Evolutionary conservation across 2,888 invertebrate species (phyloP), one percentile per base, ranked within the genome.

Genomic region (Ochlodes sylvanus): DNA sequence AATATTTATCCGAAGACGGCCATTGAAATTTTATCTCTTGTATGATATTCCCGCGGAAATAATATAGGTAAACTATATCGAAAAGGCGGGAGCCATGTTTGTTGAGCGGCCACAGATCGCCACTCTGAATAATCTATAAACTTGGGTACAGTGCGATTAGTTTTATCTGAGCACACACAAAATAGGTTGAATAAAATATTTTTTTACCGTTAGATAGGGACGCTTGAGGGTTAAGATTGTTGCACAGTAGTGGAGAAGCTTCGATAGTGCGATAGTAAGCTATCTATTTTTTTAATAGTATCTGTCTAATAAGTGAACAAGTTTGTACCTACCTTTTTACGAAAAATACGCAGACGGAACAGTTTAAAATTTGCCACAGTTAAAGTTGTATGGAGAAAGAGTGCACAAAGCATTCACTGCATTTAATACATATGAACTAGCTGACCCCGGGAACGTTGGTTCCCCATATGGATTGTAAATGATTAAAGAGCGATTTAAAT

Each of bases 51-150:
- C 47, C 52, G 38, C 6, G 17, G 17, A 17, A 47, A 47, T 47
- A 47, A 47, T 5, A 27, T 27, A 27, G 5, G 5, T 17, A 2
- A n/a, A 2, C 15, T 54, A 54, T 42, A 44, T 56, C 54, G 72
- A 72, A 73, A 79, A 77, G 75, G 69, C 76, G 72, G 78, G 73
- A 78, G 78, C 75, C 69, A 68, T 84, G 73, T 84, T 81, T 83
- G 77, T 60, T 60, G 27, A 69, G 47, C 69, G 81, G 82, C 81
- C 83, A 78, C 73, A 78, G 79, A 81, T 80, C 75, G 75, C 73
- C 77, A 75, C 71, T 78, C 68, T 52, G 19, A 44, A 63, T 32
- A 55, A 63, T 63, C 63, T 42, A 56, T 42, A 44, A 63, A 63
- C n/a, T 44, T 63, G 17, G 55, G 32, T 63, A 56, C n/a, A 56